phyloP scores from a whole-genome alignment of 2,888 invertebrate genomes.

The Drosophila subsilvestris region DNA sequence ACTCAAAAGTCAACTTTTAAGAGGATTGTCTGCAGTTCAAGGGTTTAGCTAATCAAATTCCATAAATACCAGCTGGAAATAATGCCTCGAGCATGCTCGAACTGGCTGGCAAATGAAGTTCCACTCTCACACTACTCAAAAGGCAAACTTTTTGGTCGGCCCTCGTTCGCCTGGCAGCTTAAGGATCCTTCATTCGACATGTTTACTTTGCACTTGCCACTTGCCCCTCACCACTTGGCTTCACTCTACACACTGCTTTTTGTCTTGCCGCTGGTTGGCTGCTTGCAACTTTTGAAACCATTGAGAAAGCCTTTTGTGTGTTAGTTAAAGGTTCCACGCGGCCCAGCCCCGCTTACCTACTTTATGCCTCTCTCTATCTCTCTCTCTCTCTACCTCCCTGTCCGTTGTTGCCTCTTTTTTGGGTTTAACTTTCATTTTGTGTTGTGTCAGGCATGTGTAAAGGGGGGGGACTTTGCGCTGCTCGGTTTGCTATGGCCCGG shows the following conservation, averaged over 20 bases:
- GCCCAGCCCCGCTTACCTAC: slow-evolving; percentile 6
- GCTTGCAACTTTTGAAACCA: slow-evolving; percentile 64
- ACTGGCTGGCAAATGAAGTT: slow-evolving; percentile 2
- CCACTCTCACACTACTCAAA: slow-evolving; percentile 2
- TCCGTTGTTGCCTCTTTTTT: slow-evolving; percentile 37
- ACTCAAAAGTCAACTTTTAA: not conserved
- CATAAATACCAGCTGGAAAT: not conserved
- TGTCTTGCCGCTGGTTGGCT: slow-evolving; percentile 27
- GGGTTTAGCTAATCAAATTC: slow-evolving; percentile 13
- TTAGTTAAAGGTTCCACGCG: slow-evolving; percentile 39
- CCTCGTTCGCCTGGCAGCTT: slow-evolving; percentile 38
- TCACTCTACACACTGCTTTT: slow-evolving; percentile 49
- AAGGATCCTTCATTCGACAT: slow-evolving; percentile 49
- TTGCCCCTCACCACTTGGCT: slow-evolving; percentile 26
- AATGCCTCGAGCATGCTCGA: not conserved
- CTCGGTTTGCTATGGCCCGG: slow-evolving; percentile 50
- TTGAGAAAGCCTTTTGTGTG: slow-evolving; percentile 68
- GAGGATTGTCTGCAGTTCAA: slow-evolving; percentile 8
- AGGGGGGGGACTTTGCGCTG: slow-evolving; percentile 38
- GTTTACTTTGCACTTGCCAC: slow-evolving; percentile 48
- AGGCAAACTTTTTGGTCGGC: slow-evolving; percentile 29
- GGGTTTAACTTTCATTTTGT: slow-evolving; percentile 52
- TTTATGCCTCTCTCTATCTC: slow-evolving; percentile 21
- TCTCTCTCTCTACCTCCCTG: not conserved
- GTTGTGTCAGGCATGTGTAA: slow-evolving; percentile 73